Evolutionary conservation across 2,797 vertebrate species (phyloP), one percentile per base, ranked within the genome.

Genomic region (Anguilla marmorata): DNA sequence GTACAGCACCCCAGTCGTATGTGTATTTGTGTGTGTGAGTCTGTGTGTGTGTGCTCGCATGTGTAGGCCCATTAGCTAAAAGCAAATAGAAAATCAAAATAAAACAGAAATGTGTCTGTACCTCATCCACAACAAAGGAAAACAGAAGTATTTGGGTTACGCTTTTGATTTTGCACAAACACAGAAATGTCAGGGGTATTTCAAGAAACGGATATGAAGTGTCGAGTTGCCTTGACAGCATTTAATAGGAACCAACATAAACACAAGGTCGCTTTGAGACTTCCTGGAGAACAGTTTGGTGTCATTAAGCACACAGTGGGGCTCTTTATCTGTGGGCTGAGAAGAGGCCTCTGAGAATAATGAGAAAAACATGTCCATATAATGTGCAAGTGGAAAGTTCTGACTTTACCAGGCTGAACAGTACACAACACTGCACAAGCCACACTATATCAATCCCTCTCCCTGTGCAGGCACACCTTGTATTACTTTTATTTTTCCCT

Each of bases 251-350:
- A 84, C 54, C 52, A 84, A 58, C 83, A 56, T 33, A 84, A 84
- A 56, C 52, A 84, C 21, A 54, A 33, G 52, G 83, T 58, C 14
- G 50, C 52, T 84, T 84, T 54, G 83, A 84, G 83, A 84, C 83
- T 84, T 56, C n/a, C 50, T 27, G 83, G 50, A 30, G 83, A 84
- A 56, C 27, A 84, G 83, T 84, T 52, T 27, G 27, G 9, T 58
- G 83, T 84, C 52, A 84, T 84, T 84, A 58, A 14, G 50, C 30
- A 33, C 52, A 84, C 82, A 84, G 83, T 52, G 50, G 27, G 45
- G 50, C 27, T 16, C 83, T 84, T 84, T 30, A 84, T 56, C 83
- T 56, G 82, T 84, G 83, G 21, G 50, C 50, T 58, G 52, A 33
- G 83, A 84, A 30, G 52, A 84, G 50, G 48, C 27, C 83, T 56